A percentile compares a stretch with the other conserved stretches of the same genome.
These are phyloP conservation scores for Macrochelys suwanniensis DNA, from an alignment of 2,797 vertebrate species.

Conservation along the genomic window DNA sequence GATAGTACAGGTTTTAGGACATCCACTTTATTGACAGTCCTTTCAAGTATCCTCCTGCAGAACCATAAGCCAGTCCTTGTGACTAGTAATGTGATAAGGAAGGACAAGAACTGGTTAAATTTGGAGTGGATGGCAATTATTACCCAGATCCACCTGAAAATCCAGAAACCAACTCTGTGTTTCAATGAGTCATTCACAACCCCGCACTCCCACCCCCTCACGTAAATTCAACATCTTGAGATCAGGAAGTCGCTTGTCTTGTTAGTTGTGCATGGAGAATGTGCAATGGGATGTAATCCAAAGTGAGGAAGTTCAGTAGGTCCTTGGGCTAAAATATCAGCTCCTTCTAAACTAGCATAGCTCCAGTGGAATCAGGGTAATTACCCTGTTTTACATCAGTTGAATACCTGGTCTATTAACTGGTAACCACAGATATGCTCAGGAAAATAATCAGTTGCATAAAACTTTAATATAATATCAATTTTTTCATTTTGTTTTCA, in stretches of 20 bases:
- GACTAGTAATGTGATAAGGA: fast-evolving
- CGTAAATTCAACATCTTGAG: neutral
- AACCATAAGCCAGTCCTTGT: neutral
- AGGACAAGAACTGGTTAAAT: neutral
- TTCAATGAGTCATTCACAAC: neutral
- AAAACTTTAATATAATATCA: neutral
- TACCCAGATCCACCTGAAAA: neutral
- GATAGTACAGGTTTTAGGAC: neutral
- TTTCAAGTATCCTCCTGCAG: neutral
- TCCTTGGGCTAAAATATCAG: neutral
- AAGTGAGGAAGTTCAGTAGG: neutral
- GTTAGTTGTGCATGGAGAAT: neutral
- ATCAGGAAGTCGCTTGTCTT: neutral
- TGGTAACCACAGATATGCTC: neutral
- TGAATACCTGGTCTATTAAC: neutral
- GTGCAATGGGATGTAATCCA: neutral
- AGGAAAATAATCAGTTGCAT: constrained; percentile 4
- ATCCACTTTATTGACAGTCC: neutral
- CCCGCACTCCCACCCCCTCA: fast-evolving
- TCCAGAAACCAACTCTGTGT: neutral
- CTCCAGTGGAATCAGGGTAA: neutral
- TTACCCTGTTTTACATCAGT: neutral
- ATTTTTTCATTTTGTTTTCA: neutral
- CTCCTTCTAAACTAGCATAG: neutral
- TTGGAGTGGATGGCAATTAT: neutral